phyloP scores from a whole-genome alignment of 2,113 vertebrate species.

The Typhlomys cinereus region DNA sequence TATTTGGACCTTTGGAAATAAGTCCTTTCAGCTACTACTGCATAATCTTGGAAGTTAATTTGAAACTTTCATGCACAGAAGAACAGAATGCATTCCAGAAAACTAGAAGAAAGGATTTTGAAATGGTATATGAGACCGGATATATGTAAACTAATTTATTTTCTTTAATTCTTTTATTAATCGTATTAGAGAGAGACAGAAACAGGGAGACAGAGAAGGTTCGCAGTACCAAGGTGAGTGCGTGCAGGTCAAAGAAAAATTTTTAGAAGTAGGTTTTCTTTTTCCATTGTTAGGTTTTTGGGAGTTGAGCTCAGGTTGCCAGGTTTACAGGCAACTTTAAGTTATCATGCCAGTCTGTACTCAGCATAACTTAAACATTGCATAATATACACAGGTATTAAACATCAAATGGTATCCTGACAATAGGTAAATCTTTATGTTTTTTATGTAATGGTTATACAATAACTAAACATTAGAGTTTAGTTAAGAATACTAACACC shows the following conservation, averaged over 20 bases:
- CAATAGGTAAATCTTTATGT: background rate
- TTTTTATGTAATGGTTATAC: background rate
- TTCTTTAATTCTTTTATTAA: too few species aligned
- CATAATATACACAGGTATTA: background rate
- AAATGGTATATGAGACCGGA: background rate
- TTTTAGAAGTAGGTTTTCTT: too few species aligned
- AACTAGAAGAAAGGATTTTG: background rate
- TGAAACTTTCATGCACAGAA: background rate
- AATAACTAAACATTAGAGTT: background rate
- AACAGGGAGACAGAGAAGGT: too few species aligned
- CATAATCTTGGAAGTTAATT: background rate
- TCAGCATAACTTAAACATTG: too few species aligned
- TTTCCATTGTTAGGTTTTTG: too few species aligned
- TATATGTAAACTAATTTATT: background rate
- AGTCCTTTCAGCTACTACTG: background rate
- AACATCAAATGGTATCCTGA: background rate
- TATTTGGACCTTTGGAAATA: background rate
- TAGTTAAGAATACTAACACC: background rate
- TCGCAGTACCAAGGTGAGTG: too few species aligned
- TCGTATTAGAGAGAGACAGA: too few species aligned
- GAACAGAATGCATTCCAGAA: background rate
- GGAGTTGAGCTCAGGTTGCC: too few species aligned
- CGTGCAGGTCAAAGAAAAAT: too few species aligned
- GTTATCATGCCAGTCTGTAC: too few species aligned
- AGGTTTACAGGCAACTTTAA: too few species aligned